Percentiles rank a stretch among this genome's conserved stretches.
Evolutionary conservation across 2,888 invertebrate genomes (phyloP).

Genomic region (Coecobrya sp.): DNA sequence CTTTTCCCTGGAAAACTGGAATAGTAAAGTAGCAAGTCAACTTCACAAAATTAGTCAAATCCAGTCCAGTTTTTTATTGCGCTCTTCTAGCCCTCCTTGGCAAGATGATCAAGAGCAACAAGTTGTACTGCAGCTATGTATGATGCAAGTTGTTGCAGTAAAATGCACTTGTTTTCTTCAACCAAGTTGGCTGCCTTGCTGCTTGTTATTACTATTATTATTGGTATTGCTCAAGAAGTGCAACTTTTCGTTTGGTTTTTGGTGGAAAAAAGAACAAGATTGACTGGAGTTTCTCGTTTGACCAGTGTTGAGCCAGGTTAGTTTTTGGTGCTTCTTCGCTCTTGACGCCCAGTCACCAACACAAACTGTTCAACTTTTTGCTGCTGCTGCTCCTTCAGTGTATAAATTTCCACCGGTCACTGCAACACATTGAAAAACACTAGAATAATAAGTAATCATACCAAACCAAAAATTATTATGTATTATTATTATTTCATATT

Average conservation of each 20-base stretch:
- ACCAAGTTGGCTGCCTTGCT: background rate
- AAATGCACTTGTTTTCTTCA: constrained; percentile 52
- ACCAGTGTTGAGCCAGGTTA: constrained; percentile 86
- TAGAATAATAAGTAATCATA: constrained; percentile 60
- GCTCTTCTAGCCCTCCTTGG: background rate
- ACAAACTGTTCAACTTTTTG: constrained; percentile 55
- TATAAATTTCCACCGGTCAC: constrained; percentile 59
- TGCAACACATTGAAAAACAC: constrained; percentile 61
- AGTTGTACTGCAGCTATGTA: background rate
- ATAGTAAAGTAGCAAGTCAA: constrained; percentile 50
- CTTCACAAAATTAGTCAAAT: constrained; percentile 56
- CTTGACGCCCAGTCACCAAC: constrained; percentile 72
- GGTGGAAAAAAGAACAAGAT: constrained; percentile 76
- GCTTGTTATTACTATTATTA: constrained; percentile 50
- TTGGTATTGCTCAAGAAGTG: constrained; percentile 65
- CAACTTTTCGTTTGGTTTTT: constrained; percentile 64
- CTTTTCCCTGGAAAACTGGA: constrained; percentile 72
- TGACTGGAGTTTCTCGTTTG: constrained; percentile 84
- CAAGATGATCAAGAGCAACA: constrained; percentile 4
- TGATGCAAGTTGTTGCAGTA: constrained; percentile 46
- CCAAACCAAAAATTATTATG: constrained; percentile 35
- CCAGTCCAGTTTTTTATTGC: constrained; percentile 49
- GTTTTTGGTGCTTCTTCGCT: constrained; percentile 66
- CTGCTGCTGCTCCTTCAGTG: background rate
- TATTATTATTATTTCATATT: constrained; percentile 50